A percentile compares a stretch with the other conserved stretches of the same genome.
Conservation (phyloP, 2,113 vertebrate species). For the Fulica atra region DNA sequence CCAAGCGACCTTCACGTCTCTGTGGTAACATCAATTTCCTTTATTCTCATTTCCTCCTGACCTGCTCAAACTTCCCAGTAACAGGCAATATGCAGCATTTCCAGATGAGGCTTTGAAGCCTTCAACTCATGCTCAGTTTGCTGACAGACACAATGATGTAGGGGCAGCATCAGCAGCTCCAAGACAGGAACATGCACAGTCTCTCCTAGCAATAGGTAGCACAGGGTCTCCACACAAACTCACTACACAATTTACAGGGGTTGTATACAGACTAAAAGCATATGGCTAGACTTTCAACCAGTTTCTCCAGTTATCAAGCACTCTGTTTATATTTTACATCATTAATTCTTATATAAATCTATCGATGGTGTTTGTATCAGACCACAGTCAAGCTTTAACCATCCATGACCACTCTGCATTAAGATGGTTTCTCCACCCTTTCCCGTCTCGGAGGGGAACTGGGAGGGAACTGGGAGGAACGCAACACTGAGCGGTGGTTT, state of each 20-base stretch:
- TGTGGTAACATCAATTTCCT: neutral
- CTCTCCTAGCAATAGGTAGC: neutral
- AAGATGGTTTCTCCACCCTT: neutral
- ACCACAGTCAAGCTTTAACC: neutral
- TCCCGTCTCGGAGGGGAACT: neutral
- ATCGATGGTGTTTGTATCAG: neutral
- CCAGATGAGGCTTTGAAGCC: neutral
- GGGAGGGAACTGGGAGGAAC: neutral
- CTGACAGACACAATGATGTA: neutral
- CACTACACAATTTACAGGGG: neutral
- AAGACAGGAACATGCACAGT: neutral
- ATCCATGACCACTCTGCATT: neutral
- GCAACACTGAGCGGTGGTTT: neutral
- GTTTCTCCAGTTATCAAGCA: neutral
- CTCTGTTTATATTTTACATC: neutral
- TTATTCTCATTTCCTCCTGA: neutral
- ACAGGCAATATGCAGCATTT: neutral
- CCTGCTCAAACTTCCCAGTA: neutral
- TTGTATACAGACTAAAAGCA: neutral
- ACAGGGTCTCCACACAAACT: neutral
- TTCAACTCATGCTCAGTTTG: neutral
- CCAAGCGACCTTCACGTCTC: neutral
- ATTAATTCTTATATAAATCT: neutral
- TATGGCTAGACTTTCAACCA: neutral
- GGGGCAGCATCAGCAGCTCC: neutral